These are phyloP conservation scores for Cynoglossus semilaevis DNA, from an alignment of 2,113 vertebrate species.

Conservation along the genomic window DNA sequence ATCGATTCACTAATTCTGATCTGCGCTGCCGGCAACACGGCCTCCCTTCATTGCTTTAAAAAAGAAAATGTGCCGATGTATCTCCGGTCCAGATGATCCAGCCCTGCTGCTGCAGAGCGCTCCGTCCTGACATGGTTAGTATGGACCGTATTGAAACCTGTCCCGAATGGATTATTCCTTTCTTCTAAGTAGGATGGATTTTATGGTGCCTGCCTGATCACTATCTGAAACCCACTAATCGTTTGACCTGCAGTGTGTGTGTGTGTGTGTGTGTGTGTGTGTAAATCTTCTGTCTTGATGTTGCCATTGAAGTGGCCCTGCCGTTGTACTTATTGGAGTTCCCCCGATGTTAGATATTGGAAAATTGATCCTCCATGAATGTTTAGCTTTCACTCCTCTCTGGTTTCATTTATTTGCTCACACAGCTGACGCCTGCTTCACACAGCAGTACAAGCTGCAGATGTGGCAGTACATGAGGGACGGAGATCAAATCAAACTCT, in stretches of 20 bases:
- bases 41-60: slow-evolving; percentile 60
- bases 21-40: slow-evolving; percentile 60
- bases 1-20: slow-evolving; percentile 68
- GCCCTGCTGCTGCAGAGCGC: slow-evolving; percentile 50
- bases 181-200: slow-evolving; percentile 77
- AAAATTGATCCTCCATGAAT: slow-evolving; percentile 76
- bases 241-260: slow-evolving; percentile 37
- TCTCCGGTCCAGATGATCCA: slow-evolving; percentile 65
- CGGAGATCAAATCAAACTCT: slow-evolving; percentile 71
- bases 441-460: slow-evolving; percentile 68
- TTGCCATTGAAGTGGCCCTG: slow-evolving; percentile 80
- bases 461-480: slow-evolving; percentile 74
- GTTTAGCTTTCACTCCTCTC: slow-evolving; percentile 80
- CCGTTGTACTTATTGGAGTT: slow-evolving; percentile 80
- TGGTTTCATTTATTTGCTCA: slow-evolving; percentile 81
- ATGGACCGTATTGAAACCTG: slow-evolving; percentile 75
- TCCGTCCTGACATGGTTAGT: slow-evolving; percentile 69
- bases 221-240: slow-evolving; percentile 72
- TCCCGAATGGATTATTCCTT: slow-evolving; percentile 69
- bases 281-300: slow-evolving; percentile 70
- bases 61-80: slow-evolving; percentile 52
- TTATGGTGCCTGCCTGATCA: slow-evolving; percentile 72
- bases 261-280: slow-evolving; percentile 33
- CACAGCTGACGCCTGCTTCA: slow-evolving; percentile 74
- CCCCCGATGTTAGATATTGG: slow-evolving; percentile 80